Evolutionary conservation across 2,113 vertebrate genomes (phyloP), one percentile per base, ranked within the genome.

Genomic region (Columba janthina): DNA sequence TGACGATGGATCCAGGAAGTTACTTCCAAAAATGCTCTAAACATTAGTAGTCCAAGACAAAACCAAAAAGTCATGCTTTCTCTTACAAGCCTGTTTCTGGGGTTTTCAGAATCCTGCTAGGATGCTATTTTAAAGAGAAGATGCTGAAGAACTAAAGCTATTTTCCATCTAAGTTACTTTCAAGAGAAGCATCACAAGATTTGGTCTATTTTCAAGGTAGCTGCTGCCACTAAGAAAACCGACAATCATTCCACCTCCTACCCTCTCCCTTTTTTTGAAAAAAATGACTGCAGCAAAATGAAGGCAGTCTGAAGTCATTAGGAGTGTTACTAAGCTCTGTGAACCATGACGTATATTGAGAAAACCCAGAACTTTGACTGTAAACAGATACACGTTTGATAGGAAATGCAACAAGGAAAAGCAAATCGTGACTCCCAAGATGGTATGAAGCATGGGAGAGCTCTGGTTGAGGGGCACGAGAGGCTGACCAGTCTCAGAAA

Each of bases 351-450:
- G 12, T 20, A 32, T 5, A 51, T 3, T 25, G 11, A 51, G 22
- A 51, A 57, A 57, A 57, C 25, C 2, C 48, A 53, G 28, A 51
- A 75, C 17, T 85, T 25, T 11, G 28, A 40, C 28, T 28, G 36
- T 12, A 85, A 71, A n/a, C 22, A 36, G 29, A 22, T 72, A 36
- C 0, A 0, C 11, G 4, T 19, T 32, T 3, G 15, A 40, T 11
- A 53, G 15, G 25, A 71, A 61, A 61, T 6, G 9, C 8, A 40
- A 70, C 12, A 74, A 40, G 0, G 0, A 36, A 53, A 77, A 19
- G 48, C 44, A 83, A 83, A 28, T 26, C 0, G 0, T 26, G 46
- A 62, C 60, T 66, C 29, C 57, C 17, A 58, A 46, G 57, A 61
- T 3, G 12, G 17, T 16, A 50, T 2, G 0, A 74, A 65, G 18